Conservation (phyloP, 35 echinoderm and acorn worm genomes). For the Holothuria glaberrima region DNA sequence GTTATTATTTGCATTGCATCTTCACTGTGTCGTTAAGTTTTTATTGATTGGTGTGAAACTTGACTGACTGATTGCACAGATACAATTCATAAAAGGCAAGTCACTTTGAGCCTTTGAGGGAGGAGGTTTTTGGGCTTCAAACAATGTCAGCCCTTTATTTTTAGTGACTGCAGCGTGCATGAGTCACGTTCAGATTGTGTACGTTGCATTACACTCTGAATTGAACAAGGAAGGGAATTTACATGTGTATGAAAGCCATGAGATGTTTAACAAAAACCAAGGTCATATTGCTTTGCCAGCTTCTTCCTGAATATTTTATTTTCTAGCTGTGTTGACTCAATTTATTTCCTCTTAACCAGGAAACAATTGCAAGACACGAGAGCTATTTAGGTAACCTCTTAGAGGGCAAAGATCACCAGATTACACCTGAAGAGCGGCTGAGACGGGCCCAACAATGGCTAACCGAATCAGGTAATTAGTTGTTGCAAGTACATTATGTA, state of each 20-base stretch:
- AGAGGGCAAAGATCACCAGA: slow-evolving; percentile 66
- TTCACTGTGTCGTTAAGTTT: slow-evolving; percentile 28
- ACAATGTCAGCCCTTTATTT: neutral
- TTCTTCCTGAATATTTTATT: neutral
- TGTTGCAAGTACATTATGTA: no score
- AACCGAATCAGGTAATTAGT: slow-evolving; percentile 78
- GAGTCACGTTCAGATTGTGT: neutral
- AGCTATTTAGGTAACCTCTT: slow-evolving; percentile 79
- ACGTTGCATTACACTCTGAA: neutral
- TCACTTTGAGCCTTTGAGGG: no score
- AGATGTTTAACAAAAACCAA: neutral
- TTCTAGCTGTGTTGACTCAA: neutral
- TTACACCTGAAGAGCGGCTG: slow-evolving; percentile 69
- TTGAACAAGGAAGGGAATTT: neutral
- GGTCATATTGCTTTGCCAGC: neutral
- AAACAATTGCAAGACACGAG: slow-evolving; percentile 94
- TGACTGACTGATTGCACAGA: neutral
- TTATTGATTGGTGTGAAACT: slow-evolving; percentile 45
- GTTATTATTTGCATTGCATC: slow-evolving; percentile 37
- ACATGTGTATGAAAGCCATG: slow-evolving; percentile 4
- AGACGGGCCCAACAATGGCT: slow-evolving; percentile 86
- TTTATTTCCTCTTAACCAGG: slow-evolving; percentile 71
- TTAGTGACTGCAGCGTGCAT: neutral
- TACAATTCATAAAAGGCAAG: no score
- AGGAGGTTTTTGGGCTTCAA: no score